These are phyloP conservation scores for Hypotaenidia philippensis DNA, from an alignment of 2,797 vertebrate species.

Conservation along the genomic window DNA sequence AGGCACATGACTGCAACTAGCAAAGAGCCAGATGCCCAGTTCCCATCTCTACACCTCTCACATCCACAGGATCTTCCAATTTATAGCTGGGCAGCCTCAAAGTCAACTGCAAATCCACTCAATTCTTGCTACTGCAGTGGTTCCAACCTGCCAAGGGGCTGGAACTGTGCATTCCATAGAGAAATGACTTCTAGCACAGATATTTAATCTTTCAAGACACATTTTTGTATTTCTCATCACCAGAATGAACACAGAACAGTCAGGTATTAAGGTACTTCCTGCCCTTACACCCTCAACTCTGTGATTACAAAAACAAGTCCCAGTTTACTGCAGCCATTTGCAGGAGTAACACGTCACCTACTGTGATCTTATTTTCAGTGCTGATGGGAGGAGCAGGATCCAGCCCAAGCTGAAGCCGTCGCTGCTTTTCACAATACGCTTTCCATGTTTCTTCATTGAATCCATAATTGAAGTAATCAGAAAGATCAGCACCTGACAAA, in stretches of 20 bases:
- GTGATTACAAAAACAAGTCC: background rate
- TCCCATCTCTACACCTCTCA: background rate
- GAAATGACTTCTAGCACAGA: background rate
- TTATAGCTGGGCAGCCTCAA: background rate
- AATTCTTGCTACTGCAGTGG: background rate
- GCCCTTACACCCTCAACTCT: background rate
- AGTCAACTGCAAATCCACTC: background rate
- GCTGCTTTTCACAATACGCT: constrained; percentile 83
- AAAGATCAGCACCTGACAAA: constrained; percentile 81
- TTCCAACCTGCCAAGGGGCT: background rate
- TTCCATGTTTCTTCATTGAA: constrained; percentile 85
- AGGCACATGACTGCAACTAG: background rate
- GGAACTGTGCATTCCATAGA: background rate
- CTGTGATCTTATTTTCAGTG: constrained; percentile 81
- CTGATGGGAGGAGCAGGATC: constrained; percentile 71
- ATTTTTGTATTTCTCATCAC: background rate
- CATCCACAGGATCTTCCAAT: background rate
- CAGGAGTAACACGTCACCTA: background rate
- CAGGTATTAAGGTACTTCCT: background rate
- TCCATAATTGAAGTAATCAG: constrained; percentile 85
- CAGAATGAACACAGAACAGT: background rate
- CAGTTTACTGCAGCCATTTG: background rate
- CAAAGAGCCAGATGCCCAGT: background rate
- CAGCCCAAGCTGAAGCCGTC: constrained; percentile 80
- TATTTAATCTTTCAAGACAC: background rate